Evolutionary conservation across 2,888 invertebrate genomes (phyloP).

Genomic region (Drosophila austrosaltans): DNA sequence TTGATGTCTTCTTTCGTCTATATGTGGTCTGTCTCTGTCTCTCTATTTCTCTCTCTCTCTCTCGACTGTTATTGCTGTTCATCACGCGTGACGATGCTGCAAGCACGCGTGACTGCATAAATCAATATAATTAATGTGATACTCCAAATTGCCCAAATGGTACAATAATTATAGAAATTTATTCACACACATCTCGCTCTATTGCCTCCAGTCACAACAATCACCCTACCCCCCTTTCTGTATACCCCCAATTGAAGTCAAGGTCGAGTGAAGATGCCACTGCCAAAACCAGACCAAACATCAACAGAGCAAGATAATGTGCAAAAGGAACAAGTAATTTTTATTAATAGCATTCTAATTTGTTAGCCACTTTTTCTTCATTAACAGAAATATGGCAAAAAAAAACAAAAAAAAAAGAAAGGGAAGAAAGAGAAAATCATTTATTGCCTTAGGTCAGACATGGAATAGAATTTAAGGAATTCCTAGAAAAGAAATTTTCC

Average conservation of each 20-base stretch:
- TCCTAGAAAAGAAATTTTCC: neutral
- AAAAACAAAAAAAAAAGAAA: neutral
- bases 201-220: too few relatives aligned
- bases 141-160: constrained; percentile 55
- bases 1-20: constrained; percentile 57
- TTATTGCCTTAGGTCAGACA: constrained; percentile 4
- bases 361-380: constrained; percentile 40
- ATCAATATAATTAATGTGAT: constrained; percentile 76
- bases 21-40: constrained; percentile 18
- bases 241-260: constrained; percentile 10
- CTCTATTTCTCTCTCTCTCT: constrained; percentile 49
- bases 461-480: neutral
- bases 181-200: constrained; percentile 22
- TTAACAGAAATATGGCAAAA: neutral
- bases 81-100: constrained; percentile 50
- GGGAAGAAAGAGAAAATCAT: neutral
- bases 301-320: constrained; percentile 8
- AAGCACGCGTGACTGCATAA: constrained; percentile 61
- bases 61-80: constrained; percentile 51
- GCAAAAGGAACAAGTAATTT: constrained; percentile 43
- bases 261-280: constrained; percentile 31
- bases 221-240: neutral
- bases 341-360: constrained; percentile 60
- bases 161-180: constrained; percentile 70
- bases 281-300: constrained; percentile 3